These are phyloP conservation scores for Aphaenogaster ashmeadi DNA, from an alignment of 1,140 invertebrate genomes.

Conservation along the genomic window DNA sequence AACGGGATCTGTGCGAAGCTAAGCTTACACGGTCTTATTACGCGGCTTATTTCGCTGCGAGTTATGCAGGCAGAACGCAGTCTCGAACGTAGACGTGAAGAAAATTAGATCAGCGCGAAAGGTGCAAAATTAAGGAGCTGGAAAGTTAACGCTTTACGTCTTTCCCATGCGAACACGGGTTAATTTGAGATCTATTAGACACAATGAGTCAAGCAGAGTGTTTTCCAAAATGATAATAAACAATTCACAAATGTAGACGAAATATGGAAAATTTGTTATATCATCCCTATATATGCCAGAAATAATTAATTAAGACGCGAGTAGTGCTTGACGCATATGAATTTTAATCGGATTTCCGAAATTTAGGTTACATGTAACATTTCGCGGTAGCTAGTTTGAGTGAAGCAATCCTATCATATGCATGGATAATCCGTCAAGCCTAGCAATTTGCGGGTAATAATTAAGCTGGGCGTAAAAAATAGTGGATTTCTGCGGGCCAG, in stretches of 20 bases:
- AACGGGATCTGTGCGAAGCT: slow-evolving; percentile 19
- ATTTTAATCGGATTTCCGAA: slow-evolving; percentile 34
- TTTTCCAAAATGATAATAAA: slow-evolving; percentile 32
- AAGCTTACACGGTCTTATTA: slow-evolving; percentile 62
- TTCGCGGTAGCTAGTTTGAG: neutral
- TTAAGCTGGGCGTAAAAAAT: neutral
- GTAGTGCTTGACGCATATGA: neutral
- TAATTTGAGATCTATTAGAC: slow-evolving; percentile 16
- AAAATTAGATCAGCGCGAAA: slow-evolving; percentile 51
- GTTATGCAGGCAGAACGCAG: slow-evolving; percentile 39
- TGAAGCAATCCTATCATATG: neutral
- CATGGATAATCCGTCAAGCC: neutral
- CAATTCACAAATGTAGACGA: neutral
- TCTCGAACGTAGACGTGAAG: slow-evolving; percentile 44
- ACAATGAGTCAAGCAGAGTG: slow-evolving; percentile 15
- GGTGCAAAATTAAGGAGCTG: slow-evolving; percentile 49
- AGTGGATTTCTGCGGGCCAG: neutral
- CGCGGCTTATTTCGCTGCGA: slow-evolving; percentile 52
- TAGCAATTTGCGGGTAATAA: neutral
- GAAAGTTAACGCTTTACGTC: slow-evolving; percentile 37
- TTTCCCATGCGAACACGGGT: neutral
- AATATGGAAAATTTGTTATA: neutral
- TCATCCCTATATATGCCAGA: no score
- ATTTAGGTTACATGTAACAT: slow-evolving; percentile 10
- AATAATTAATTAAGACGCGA: slow-evolving; percentile 5